A percentile compares a stretch with the other conserved stretches of the same genome.
Conservation (phyloP, 2,113 vertebrate genomes). For the Neoarius graeffei region DNA sequence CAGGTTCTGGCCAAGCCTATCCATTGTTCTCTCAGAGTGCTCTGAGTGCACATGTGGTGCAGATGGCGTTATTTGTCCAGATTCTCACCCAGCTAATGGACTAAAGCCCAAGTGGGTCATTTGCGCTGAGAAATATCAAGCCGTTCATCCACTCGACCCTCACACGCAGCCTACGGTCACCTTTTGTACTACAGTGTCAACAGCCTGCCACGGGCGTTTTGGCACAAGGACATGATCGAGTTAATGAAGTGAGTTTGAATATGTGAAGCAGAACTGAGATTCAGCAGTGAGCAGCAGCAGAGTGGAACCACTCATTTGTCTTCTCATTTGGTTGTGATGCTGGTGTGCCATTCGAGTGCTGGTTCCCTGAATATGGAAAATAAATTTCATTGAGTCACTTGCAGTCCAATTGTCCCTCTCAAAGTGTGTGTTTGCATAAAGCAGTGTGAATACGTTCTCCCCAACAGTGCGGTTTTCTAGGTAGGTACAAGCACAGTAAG, state of each 20-base stretch:
- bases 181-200: constrained; percentile 41
- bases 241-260: constrained; percentile 49
- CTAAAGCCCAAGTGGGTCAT: constrained; percentile 58
- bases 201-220: constrained; percentile 46
- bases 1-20: constrained; percentile 28
- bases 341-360: neutral
- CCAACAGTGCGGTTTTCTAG: too few species aligned
- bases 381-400: neutral
- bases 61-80: constrained; percentile 58
- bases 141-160: constrained; percentile 48
- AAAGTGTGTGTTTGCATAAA: neutral
- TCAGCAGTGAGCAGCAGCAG: constrained; percentile 23
- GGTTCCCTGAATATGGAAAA: too few species aligned
- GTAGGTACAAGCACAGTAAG: neutral
- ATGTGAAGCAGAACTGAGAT: constrained; percentile 48
- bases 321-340: constrained; percentile 26
- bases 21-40: constrained; percentile 30
- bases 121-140: constrained; percentile 54
- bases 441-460: neutral
- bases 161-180: constrained; percentile 36
- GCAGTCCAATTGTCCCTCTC: neutral
- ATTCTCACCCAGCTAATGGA: constrained; percentile 56
- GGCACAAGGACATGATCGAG: constrained; percentile 52
- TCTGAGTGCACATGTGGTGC: constrained; percentile 39
- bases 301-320: constrained; percentile 13